Evolutionary conservation across 2,888 invertebrate genomes (phyloP), one percentile per base, ranked within the genome.

Genomic region (Pecten maximus): DNA sequence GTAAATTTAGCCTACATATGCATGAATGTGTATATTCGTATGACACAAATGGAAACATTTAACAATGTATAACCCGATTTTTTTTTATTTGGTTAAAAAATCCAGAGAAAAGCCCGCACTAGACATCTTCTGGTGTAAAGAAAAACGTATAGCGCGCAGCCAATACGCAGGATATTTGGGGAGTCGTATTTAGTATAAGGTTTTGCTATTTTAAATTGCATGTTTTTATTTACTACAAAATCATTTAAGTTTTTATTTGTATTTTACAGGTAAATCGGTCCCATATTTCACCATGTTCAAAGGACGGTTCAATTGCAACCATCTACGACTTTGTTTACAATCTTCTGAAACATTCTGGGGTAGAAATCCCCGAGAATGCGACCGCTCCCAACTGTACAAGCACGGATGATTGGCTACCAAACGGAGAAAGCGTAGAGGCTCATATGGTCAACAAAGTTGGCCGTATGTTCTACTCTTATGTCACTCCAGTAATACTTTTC

Each of bases 401-500:
- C 8, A 54, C 23, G 54, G 54, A 54, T n/a, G 54, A 0, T 3
- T 54, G 54, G 54, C n/a, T 54, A 23, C 54, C 54, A 19, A 19
- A 86, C 40, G 60, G 87, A 12, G 87, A 91, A 44, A 40, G 86
- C 2, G 87, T 40, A 1, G 88, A 88, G 4, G 89, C 88, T 16
- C 48, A 88, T 40, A 54, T 89, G 12, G 91, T 93, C 40, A 90
- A 90, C 39, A 89, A 90, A 48, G 88, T 91, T 15, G 93, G 93
- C 28, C 91, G 93, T 35, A 89, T 88, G 19, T 93, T 97, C 87
- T 97, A 97, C 93, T 96, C 96, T 8, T 98, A 98, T 95, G 98
- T 98, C 95, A 98, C 98, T 0, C 98, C 98, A 0, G 95, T 98
- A 0, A 97, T 98, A 0, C 97, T 98, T 0, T 95, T 97, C 23